These are phyloP conservation scores for Phenacoccus solenopsis DNA, from an alignment of 1,140 invertebrate genomes.

Conservation along the genomic window DNA sequence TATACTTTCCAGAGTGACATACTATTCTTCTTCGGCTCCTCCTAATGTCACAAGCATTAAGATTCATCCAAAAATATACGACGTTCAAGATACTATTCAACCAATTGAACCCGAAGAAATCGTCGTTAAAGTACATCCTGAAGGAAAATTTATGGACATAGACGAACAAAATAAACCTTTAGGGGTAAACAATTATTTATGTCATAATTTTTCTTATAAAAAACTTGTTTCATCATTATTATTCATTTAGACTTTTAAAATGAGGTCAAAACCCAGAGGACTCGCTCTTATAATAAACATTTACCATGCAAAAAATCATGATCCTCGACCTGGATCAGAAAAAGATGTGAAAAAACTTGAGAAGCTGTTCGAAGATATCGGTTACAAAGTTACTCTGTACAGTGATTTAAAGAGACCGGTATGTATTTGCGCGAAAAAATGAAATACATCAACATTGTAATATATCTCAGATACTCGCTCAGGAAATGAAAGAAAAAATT, in stretches of 20 bases:
- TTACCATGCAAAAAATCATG: neutral
- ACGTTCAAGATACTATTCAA: too few species aligned
- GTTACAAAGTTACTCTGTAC: slow-evolving; percentile 11
- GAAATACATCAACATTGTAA: too few species aligned
- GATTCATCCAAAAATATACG: neutral
- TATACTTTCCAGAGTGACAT: neutral
- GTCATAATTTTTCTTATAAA: neutral
- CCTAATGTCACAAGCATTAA: neutral
- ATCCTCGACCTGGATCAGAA: slow-evolving; percentile 14
- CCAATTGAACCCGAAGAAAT: neutral
- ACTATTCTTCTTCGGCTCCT: neutral
- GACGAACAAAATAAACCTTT: neutral
- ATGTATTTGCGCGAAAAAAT: neutral
- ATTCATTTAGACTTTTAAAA: slow-evolving; percentile 21
- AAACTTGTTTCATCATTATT: too few species aligned
- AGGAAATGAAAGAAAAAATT: slow-evolving; percentile 19
- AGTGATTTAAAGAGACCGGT: neutral
- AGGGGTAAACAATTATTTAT: neutral
- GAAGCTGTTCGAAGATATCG: slow-evolving; percentile 19
- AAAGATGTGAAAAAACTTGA: slow-evolving; percentile 17
- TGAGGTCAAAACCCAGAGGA: slow-evolving; percentile 23
- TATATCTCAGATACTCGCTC: neutral
- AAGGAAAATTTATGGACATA: slow-evolving; percentile 4
- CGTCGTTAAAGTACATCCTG: slow-evolving; percentile 18
- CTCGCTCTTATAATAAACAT: slow-evolving; percentile 22